phyloP scores from a whole-genome alignment of 2,113 vertebrate species.

The Pseudorasbora parva region DNA sequence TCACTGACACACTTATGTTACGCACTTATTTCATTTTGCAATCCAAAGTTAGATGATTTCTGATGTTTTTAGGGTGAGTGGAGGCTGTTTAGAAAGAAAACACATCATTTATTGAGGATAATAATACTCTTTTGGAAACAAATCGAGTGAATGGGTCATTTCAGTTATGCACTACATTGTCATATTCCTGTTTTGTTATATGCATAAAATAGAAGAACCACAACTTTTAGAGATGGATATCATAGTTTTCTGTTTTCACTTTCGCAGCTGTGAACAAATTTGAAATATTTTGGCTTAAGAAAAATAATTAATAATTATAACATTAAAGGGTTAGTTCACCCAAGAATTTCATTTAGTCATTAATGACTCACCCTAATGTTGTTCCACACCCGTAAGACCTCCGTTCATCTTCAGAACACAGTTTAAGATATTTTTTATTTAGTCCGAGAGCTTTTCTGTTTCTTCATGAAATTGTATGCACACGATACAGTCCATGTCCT shows the following conservation, averaged over 20 bases:
- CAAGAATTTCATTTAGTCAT: too few species aligned
- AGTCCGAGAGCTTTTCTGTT: too few species aligned
- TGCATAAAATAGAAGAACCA: background rate
- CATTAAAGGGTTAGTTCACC: too few species aligned
- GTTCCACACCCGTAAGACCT: too few species aligned
- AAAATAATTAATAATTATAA: too few species aligned
- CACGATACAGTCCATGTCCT: too few species aligned
- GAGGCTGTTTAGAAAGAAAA: background rate
- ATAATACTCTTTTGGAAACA: background rate
- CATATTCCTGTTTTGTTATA: background rate
- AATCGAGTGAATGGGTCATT: conserved; percentile 4
- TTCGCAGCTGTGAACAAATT: background rate
- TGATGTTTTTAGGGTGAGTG: conserved; percentile 19
- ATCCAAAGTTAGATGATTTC: background rate
- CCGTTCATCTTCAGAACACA: too few species aligned
- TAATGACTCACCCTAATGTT: too few species aligned
- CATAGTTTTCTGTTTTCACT: background rate
- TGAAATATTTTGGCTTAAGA: too few species aligned
- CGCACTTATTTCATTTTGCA: background rate
- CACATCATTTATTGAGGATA: background rate
- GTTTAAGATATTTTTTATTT: too few species aligned
- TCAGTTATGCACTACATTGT: background rate
- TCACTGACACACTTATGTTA: conserved; percentile 28
- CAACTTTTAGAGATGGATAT: background rate
- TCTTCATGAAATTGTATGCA: too few species aligned